A percentile compares a stretch with the other conserved stretches of the same genome.
Evolutionary conservation across 2,797 vertebrate species (phyloP).

Genomic region (Oryzias sinensis): DNA sequence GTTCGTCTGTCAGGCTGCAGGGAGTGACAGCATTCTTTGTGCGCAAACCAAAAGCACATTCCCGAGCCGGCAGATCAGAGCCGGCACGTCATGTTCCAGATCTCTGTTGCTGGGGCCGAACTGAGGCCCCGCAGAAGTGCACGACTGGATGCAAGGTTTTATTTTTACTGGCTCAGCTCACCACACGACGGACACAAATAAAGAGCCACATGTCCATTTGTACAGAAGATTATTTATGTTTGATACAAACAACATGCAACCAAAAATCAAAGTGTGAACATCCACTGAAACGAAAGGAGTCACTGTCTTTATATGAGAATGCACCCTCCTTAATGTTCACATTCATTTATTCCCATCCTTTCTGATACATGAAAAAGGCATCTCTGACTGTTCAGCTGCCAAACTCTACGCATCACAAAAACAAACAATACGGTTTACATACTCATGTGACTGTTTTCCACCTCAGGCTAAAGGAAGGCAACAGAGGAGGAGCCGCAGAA

Average conservation of each 20-base stretch:
- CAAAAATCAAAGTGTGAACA: slow-evolving; percentile 2
- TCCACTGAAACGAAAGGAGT: no score
- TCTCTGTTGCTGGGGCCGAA: slow-evolving; percentile 38
- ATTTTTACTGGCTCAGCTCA: slow-evolving; percentile 44
- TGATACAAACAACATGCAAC: not conserved
- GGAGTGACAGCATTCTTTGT: slow-evolving; percentile 70
- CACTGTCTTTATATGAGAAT: no score
- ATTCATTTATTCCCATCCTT: no score
- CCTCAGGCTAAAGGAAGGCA: slow-evolving; percentile 48
- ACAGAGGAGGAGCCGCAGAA: slow-evolving; percentile 36
- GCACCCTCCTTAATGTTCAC: no score
- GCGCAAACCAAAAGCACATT: slow-evolving; percentile 61
- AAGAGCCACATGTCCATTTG: slow-evolving; percentile 26
- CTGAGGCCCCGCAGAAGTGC: slow-evolving; percentile 27
- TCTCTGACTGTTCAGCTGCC: not conserved
- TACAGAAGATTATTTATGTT: slow-evolving; percentile 10
- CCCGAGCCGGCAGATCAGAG: slow-evolving; percentile 38
- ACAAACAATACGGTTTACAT: slow-evolving; percentile 55
- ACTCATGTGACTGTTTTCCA: slow-evolving; percentile 56
- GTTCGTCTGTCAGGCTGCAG: slow-evolving; percentile 54
- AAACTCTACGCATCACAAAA: slow-evolving; percentile 28
- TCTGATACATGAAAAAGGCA: slow-evolving; percentile 1
- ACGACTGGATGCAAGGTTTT: slow-evolving; percentile 42
- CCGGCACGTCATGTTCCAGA: slow-evolving; percentile 59
- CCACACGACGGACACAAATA: slow-evolving; percentile 32